Base-by-base conservation (phyloP, 2,888 invertebrate species). In the Leptinotarsa tumamoca region DNA sequence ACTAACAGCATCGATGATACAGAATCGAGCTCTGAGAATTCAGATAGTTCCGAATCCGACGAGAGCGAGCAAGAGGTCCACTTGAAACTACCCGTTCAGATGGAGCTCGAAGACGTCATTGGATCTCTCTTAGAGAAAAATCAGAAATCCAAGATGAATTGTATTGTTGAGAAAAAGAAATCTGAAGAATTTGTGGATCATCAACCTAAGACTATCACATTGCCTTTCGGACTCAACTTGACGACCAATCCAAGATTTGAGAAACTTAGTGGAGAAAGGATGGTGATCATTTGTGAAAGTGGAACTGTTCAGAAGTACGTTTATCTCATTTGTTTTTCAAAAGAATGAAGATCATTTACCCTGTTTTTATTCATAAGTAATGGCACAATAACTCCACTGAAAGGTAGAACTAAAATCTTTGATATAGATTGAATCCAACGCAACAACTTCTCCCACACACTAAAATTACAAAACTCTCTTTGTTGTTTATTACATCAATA, bases 281-380 rank as follows among this genome's bases (percentile, higher is more conserved):
- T 97, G 89, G 94, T 95, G 51, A 96, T 97, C 87, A 93, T 95
- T 87, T 97, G 96, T 86, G 95, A 96, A 87, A 95, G 95, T 83
- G 96, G 95, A 77, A 93, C 93, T 81, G 90, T 91, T 61, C 93
- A 93, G 85, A 90, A 90, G 90, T 91, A 86, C 83, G 85, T 83
- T 67, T 74, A 43, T 43, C 27, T 18, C 51, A 4, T 33, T 33
- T 33, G 7, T 10, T 43, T 43, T 43, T 43, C 13, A 3, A 3
- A 43, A 43, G 43, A 13, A 10, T 43, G 10, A 43, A 43, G 43
- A 43, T 43, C 3, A 43, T 3, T 43, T 10, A 13, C 0, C 10
- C 2, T 43, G 3, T 43, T 43, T 43, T 43, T 10, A 43, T 43
- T 43, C 43, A 10, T 13, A 10, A 43, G 43, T 13, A 43, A 43